Conservation (phyloP, 2,113 vertebrate species). For the Otocyon megalotis region DNA sequence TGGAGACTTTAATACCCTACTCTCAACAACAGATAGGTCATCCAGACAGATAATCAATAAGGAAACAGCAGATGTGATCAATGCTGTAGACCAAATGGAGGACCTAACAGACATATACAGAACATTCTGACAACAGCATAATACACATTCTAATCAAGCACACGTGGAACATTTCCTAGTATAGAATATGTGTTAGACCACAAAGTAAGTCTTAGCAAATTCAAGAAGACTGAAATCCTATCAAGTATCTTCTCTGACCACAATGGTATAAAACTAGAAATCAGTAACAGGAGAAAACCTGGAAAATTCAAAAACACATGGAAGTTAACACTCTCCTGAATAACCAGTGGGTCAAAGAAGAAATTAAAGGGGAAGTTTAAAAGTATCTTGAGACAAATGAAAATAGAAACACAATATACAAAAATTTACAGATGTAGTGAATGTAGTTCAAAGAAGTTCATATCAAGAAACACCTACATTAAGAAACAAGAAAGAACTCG, state of each 20-base stretch:
- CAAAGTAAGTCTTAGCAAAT: not conserved
- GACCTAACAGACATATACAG: not conserved
- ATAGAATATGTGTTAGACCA: not conserved
- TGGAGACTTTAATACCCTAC: not conserved
- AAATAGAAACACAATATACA: not conserved
- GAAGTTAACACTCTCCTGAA: not conserved
- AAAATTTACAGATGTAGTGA: not conserved
- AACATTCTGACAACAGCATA: not conserved
- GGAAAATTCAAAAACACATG: not conserved
- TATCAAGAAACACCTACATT: not conserved
- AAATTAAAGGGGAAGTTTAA: not conserved
- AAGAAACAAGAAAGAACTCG: not conserved
- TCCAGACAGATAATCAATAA: not conserved
- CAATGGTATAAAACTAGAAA: not conserved
- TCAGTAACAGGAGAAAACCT: not conserved
- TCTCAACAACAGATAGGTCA: not conserved
- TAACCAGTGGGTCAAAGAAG: not conserved
- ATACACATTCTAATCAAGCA: not conserved
- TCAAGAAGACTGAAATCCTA: not conserved
- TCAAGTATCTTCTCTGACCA: not conserved
- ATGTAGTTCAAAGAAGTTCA: not conserved
- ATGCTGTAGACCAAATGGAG: not conserved
- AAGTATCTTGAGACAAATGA: not conserved
- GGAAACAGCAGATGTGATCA: not conserved
- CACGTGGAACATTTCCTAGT: not conserved